Conservation (phyloP, 92 coral and sea anemone species). For the Porites lobata region DNA sequence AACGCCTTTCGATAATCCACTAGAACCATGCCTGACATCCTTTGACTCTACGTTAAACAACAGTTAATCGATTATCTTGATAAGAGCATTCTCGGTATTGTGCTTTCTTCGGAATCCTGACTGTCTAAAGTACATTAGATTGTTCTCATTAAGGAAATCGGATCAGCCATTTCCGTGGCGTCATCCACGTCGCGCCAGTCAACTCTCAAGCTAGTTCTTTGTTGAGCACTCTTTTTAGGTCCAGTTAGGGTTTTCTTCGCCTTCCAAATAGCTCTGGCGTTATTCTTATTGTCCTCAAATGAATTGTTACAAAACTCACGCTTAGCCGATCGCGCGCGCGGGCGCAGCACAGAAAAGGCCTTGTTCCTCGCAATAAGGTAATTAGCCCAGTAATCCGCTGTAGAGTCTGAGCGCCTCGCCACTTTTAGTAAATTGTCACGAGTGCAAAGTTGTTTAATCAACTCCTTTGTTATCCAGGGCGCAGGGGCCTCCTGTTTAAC, state of each 20-base stretch:
- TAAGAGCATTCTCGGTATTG: slow-evolving; percentile 73
- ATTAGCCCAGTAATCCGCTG: slow-evolving; percentile 33
- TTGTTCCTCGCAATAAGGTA: slow-evolving; percentile 59
- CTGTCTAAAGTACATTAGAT: slow-evolving; percentile 63
- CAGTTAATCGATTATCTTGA: slow-evolving; percentile 56
- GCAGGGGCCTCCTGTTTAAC: too few species aligned
- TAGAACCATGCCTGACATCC: too few species aligned
- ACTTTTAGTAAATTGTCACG: slow-evolving; percentile 16
- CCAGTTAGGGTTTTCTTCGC: slow-evolving; percentile 56
- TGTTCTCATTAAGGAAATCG: slow-evolving; percentile 41
- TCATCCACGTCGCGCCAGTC: slow-evolving; percentile 39
- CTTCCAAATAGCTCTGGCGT: slow-evolving; percentile 56
- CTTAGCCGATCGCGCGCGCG: too few species aligned
- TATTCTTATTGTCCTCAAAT: slow-evolving; percentile 54
- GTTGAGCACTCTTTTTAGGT: too few species aligned
- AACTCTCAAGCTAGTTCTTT: slow-evolving; percentile 1
- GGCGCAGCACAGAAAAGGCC: slow-evolving; percentile 44
- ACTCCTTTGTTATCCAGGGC: too few species aligned
- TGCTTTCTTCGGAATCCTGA: slow-evolving; percentile 68
- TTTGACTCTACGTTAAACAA: too few species aligned
- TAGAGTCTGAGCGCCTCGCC: slow-evolving; percentile 10
- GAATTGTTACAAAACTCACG: slow-evolving; percentile 49
- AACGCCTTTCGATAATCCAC: too few species aligned
- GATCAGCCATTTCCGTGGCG: slow-evolving; percentile 19
- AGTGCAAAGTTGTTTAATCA: slow-evolving; percentile 47